Evolutionary conservation across 1,140 invertebrate genomes (phyloP).

Genomic region (Bacillus rossius): DNA sequence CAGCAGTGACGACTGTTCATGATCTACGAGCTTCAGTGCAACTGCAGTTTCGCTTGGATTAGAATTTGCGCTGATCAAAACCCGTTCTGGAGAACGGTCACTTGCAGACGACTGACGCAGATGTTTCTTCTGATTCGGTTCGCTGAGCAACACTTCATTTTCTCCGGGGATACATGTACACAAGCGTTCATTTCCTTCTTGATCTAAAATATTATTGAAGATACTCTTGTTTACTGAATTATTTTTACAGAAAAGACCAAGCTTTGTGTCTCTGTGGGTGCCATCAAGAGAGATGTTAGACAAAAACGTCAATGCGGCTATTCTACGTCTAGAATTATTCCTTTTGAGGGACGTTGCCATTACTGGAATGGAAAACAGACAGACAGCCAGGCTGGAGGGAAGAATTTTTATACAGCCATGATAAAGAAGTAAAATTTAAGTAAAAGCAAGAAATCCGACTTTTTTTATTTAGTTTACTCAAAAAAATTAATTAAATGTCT

Average conservation of each 20-base stretch:
- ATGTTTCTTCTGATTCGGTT: background rate
- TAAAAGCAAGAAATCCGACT: no score
- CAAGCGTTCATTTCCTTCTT: slow-evolving; percentile 1
- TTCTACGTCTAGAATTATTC: slow-evolving; percentile 59
- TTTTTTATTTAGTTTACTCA: no score
- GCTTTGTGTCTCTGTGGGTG: slow-evolving; percentile 76
- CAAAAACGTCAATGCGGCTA: slow-evolving; percentile 85
- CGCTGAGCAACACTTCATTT: background rate
- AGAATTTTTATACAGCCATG: no score
- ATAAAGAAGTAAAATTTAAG: no score
- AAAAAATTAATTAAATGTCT: no score
- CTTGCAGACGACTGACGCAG: background rate
- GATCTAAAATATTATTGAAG: background rate
- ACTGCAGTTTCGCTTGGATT: slow-evolving; percentile 10
- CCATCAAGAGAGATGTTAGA: slow-evolving; percentile 94
- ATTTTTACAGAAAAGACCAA: slow-evolving; percentile 50
- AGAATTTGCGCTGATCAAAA: slow-evolving; percentile 4
- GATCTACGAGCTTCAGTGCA: slow-evolving; percentile 1
- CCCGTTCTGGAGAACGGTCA: slow-evolving; percentile 7
- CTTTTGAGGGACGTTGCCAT: slow-evolving; percentile 41
- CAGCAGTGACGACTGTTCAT: background rate
- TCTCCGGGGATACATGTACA: background rate
- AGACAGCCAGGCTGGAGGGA: no score
- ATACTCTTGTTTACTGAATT: slow-evolving; percentile 27
- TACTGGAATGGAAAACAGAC: background rate